Conservation (phyloP, 2,113 vertebrate species). For the Dipodomys spectabilis region DNA sequence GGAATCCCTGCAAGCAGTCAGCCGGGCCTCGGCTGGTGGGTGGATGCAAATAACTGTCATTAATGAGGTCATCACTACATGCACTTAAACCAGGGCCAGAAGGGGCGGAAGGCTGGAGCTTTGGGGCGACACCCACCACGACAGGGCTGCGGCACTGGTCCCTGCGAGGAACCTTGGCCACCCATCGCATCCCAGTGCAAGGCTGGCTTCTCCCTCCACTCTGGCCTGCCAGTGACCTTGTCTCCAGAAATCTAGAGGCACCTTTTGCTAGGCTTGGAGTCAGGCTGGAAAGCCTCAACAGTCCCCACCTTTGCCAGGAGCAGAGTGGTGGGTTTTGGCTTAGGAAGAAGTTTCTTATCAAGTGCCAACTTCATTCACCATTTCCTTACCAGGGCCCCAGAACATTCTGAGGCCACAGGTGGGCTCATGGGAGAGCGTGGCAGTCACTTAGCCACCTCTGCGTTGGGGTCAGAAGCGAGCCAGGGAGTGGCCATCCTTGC, state of each 20-base stretch:
- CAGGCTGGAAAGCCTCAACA: background rate
- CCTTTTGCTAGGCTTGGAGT: background rate
- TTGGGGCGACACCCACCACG: background rate
- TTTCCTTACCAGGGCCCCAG: background rate
- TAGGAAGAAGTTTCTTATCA: background rate
- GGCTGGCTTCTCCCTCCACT: background rate
- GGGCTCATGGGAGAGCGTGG: background rate
- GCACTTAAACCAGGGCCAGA: constrained; percentile 57
- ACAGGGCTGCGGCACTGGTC: background rate
- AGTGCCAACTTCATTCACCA: background rate
- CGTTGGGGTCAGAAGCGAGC: background rate
- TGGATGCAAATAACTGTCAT: background rate
- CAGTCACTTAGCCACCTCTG: background rate
- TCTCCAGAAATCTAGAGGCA: background rate
- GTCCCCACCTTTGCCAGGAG: background rate
- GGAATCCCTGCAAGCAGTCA: constrained; percentile 62
- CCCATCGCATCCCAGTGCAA: background rate
- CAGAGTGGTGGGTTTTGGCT: background rate
- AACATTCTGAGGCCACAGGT: background rate
- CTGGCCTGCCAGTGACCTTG: background rate
- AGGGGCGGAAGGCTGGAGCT: background rate
- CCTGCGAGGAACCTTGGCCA: background rate
- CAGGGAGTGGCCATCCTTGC: background rate
- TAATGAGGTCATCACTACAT: constrained; percentile 31
- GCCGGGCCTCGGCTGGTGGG: background rate